Evolutionary conservation across 2,888 invertebrate genomes (phyloP).

Genomic region (Drosophila anomalata): DNA sequence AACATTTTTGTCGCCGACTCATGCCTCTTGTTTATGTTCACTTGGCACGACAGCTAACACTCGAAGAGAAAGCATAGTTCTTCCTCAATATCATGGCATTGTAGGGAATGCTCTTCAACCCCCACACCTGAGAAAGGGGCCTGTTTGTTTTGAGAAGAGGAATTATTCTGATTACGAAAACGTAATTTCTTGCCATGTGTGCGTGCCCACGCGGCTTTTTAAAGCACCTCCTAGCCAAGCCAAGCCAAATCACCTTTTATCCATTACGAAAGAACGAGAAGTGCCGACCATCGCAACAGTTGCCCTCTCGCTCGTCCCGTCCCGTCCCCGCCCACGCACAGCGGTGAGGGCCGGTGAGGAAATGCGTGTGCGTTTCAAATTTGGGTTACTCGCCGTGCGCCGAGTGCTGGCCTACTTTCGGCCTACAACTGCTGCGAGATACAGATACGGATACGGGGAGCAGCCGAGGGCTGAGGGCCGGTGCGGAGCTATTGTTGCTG

Average conservation of each 20-base stretch:
- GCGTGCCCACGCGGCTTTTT: neutral
- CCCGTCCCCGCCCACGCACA: constrained; percentile 31
- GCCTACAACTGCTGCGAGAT: constrained; percentile 42
- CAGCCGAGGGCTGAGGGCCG: neutral
- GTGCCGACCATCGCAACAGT: constrained; percentile 39
- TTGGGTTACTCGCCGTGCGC: constrained; percentile 70
- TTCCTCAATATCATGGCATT: neutral
- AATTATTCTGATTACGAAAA: constrained; percentile 43
- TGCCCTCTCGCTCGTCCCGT: constrained; percentile 12
- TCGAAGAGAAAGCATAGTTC: constrained; percentile 12
- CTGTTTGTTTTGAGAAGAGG: constrained; percentile 12
- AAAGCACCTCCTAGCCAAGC: constrained; percentile 8
- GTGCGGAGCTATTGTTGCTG: constrained; percentile 8
- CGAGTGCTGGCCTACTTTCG: constrained; percentile 67
- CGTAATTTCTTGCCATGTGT: constrained; percentile 7
- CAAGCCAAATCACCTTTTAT: constrained; percentile 20
- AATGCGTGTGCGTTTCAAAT: constrained; percentile 73
- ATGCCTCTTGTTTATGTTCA: constrained; percentile 51
- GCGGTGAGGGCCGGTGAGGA: constrained; percentile 41
- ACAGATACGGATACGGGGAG: constrained; percentile 50
- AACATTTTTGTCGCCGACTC: neutral
- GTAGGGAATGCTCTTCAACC: constrained; percentile 50
- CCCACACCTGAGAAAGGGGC: constrained; percentile 1
- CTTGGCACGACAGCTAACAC: constrained; percentile 46
- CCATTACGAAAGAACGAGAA: constrained; percentile 59